These are phyloP conservation scores for Ganaspis brasiliensis DNA, from an alignment of 2,888 invertebrate species.

Conservation along the genomic window DNA sequence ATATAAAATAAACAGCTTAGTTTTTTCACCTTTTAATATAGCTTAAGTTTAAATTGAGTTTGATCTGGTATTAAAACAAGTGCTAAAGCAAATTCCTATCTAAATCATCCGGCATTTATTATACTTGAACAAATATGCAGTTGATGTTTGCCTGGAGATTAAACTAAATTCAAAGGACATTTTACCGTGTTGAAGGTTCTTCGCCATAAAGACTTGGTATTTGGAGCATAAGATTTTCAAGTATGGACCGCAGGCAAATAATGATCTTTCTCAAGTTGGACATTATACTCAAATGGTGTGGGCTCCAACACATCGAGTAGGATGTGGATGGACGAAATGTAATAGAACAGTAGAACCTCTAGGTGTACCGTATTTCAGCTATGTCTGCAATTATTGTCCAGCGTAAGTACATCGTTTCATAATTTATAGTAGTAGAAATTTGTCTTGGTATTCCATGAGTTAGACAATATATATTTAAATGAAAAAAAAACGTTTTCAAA, in stretches of 20 bases:
- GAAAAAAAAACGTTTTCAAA: too few relatives aligned
- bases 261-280: constrained; percentile 85
- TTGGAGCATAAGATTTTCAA: constrained; percentile 88
- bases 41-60: too few relatives aligned
- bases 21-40: too few relatives aligned
- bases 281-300: constrained; percentile 93
- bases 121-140: too few relatives aligned
- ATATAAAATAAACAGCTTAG: too few relatives aligned
- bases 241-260: constrained; percentile 83
- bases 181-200: constrained; percentile 84
- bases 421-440: too few relatives aligned
- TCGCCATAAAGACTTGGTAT: constrained; percentile 90
- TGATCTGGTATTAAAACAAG: too few relatives aligned
- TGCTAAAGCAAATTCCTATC: too few relatives aligned
- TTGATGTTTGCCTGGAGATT: not conserved
- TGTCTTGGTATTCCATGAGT: too few relatives aligned
- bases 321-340: constrained; percentile 89
- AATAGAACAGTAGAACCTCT: constrained; percentile 82
- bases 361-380: constrained; percentile 87
- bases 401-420: constrained; percentile 88
- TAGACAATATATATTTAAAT: too few relatives aligned
- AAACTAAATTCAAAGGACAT: not conserved
- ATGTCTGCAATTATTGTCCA: constrained; percentile 93
- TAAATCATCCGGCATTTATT: not conserved
- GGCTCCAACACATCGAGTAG: constrained; percentile 89